Evolutionary conservation across 2,113 vertebrate genomes (phyloP), one percentile per base, ranked within the genome.

Genomic region (Nicator chloris): DNA sequence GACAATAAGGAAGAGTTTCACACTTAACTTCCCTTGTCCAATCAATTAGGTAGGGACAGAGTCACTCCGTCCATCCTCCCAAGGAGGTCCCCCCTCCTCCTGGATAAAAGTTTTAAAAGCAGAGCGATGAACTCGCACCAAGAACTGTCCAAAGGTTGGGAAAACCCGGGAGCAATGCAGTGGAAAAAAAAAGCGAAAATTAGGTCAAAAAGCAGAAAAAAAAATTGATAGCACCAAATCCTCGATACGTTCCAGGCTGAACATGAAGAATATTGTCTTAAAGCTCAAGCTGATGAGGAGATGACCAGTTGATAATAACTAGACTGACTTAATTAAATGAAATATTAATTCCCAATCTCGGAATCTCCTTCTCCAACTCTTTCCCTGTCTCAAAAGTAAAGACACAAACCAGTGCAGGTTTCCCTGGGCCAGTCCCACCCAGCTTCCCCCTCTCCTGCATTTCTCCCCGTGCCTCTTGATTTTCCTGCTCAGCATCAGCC

Each of bases 401-500:
- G 33, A 2, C 39, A 2, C 39, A 7, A 15, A 64, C 7, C 66
- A 8, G 69, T 0, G 39, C 88, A 63, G 87, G 49, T 75, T 84
- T 65, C 78, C 76, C 82, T 39, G 28, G 56, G 80, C 61, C 21
- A 13, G 5, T 68, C 15, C 57, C 84, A 28, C 73, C 5, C 82
- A 21, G 45, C 83, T 42, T 47, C 33, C 80, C 37, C 2, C 70
- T 64, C 76, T n/a, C 70, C 65, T 27, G 77, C 37, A 28, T 53
- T 85, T 44, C 93, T 81, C 1, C 7, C 88, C 56, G 0, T 10
- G 33, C 53, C 83, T 86, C 73, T 89, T 40, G 33, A 22, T 92
- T 95, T 79, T 64, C 70, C 81, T 84, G 18, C 80, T 79, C 91
- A 65, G 89, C 94, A 95, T 93, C 96, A 70, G 87, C 96, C 93